Evolutionary conservation across 2,888 invertebrate species (phyloP).

Genomic region (Trachelus iudaicus): DNA sequence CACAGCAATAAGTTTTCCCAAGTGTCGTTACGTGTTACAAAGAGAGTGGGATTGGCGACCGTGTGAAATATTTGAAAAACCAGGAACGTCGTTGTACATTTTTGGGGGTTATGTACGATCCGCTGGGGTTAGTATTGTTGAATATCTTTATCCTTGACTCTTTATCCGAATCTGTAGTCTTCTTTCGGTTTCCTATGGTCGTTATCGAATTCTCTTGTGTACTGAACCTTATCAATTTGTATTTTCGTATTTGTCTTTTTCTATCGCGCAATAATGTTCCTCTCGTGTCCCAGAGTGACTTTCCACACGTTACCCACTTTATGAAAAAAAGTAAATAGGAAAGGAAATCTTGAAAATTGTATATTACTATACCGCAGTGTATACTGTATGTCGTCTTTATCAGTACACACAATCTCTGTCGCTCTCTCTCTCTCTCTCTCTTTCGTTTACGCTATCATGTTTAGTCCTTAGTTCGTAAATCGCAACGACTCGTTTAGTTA

Average conservation of each 20-base stretch:
- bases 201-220: neutral
- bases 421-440: too few relatives aligned
- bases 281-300: neutral
- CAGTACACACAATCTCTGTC: too few relatives aligned
- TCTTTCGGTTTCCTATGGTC: neutral
- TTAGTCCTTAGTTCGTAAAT: conserved; percentile 16
- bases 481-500: conserved; percentile 31
- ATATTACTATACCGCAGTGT: neutral
- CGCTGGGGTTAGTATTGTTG: neutral
- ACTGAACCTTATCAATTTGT: neutral
- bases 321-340: neutral
- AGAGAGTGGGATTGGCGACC: neutral
- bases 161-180: neutral
- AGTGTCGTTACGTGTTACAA: neutral
- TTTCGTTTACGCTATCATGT: neutral
- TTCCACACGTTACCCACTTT: neutral
- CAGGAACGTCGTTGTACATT: neutral
- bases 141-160: neutral
- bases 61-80: neutral
- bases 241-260: neutral
- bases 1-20: neutral
- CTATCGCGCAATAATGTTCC: neutral
- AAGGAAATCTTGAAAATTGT: neutral
- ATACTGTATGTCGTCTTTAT: too few relatives aligned
- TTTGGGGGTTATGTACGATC: neutral